phyloP scores from a whole-genome alignment of 2,113 vertebrate species.

The Verasper variegatus region DNA sequence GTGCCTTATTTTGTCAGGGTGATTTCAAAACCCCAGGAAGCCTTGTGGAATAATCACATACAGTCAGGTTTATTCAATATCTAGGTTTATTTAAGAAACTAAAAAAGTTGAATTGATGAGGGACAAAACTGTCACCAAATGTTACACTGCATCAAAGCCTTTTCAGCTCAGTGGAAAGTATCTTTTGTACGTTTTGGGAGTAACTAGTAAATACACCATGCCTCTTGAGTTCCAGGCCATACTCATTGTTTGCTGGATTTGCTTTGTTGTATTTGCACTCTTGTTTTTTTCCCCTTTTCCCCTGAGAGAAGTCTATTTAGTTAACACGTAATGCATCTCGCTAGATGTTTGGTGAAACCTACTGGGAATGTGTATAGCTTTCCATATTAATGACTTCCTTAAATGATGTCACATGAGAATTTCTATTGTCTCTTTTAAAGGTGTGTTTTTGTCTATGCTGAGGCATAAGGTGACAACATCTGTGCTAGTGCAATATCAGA shows the following conservation, averaged over 20 bases:
- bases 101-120: no score
- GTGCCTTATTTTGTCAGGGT: background rate
- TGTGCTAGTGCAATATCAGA: slow-evolving; percentile 27
- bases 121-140: no score
- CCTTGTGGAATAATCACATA: background rate
- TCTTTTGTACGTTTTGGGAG: slow-evolving; percentile 4
- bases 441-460: slow-evolving; percentile 32
- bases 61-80: no score
- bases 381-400: slow-evolving; percentile 13
- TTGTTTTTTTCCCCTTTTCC: slow-evolving; percentile 23
- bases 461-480: slow-evolving; percentile 35
- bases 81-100: background rate
- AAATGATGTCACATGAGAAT: slow-evolving; percentile 59
- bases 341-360: slow-evolving; percentile 11
- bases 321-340: slow-evolving; percentile 27
- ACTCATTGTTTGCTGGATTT: slow-evolving; percentile 36
- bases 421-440: slow-evolving; percentile 44
- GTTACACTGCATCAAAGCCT: slow-evolving; percentile 19
- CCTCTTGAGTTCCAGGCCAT: slow-evolving; percentile 38
- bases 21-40: slow-evolving; percentile 9
- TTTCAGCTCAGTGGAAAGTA: slow-evolving; percentile 8
- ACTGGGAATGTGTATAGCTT: background rate
- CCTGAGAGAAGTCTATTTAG: slow-evolving; percentile 29
- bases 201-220: slow-evolving; percentile 8
- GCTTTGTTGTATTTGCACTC: slow-evolving; percentile 47